Evolutionary conservation across 2,113 vertebrate genomes (phyloP).

Genomic region (Galemys pyrenaicus): DNA sequence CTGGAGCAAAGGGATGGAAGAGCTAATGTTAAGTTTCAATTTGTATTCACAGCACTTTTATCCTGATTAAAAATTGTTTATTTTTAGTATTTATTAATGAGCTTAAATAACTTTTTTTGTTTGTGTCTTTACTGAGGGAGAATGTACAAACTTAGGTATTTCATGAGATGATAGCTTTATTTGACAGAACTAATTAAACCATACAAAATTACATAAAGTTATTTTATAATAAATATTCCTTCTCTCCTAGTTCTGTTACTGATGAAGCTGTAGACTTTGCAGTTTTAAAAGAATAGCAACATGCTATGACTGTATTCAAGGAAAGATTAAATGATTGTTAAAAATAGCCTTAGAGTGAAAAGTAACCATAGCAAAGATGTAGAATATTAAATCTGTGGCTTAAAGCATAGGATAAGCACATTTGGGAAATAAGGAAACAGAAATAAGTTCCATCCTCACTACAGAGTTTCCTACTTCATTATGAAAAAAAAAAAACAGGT

Average conservation of each 20-base stretch:
- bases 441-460: neutral
- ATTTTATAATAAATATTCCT: neutral
- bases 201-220: neutral
- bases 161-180: neutral
- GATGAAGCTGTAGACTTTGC: neutral
- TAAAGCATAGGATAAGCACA: neutral
- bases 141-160: neutral
- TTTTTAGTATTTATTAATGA: neutral
- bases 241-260: neutral
- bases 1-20: neutral
- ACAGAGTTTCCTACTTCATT: neutral
- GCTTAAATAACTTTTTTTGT: neutral
- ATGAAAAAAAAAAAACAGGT: neutral
- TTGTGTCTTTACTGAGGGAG: neutral
- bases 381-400: constrained; percentile 43
- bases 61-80: neutral
- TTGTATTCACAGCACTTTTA: neutral
- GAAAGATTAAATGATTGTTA: constrained; percentile 2
- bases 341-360: constrained; percentile 30
- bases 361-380: neutral
- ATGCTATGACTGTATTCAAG: neutral
- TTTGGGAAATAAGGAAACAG: neutral
- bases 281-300: neutral
- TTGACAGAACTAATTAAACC: constrained; percentile 4
- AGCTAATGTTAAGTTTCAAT: neutral